Conservation (phyloP, 2,797 vertebrate genomes). For the Acanthurus tractus region DNA sequence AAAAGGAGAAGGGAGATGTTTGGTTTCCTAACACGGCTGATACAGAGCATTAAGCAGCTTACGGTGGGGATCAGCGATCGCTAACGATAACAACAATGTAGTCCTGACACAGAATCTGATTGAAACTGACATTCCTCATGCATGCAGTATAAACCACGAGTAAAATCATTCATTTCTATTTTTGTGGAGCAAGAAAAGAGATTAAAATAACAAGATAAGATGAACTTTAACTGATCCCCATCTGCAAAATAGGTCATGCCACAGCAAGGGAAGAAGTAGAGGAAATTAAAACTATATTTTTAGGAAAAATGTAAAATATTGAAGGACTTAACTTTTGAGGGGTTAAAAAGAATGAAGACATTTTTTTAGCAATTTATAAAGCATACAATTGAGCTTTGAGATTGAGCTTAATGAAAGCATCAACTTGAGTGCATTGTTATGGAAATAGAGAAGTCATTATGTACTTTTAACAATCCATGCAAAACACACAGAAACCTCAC, state of each 20-base stretch:
- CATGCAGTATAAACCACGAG: slow-evolving; percentile 26
- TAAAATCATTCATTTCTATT: slow-evolving; percentile 37
- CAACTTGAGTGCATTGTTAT: background rate
- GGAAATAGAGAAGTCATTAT: background rate
- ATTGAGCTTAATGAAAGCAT: background rate
- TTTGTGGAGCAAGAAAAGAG: slow-evolving; percentile 28
- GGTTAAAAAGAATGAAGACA: too few species aligned
- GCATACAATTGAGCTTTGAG: background rate
- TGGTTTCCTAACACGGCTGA: slow-evolving; percentile 54
- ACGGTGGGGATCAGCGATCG: slow-evolving; percentile 56
- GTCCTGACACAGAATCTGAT: slow-evolving; percentile 48
- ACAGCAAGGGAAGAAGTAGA: slow-evolving; percentile 4
- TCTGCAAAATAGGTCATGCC: slow-evolving; percentile 38
- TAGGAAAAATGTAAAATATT: background rate
- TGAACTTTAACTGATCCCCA: slow-evolving; percentile 11
- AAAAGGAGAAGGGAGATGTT: slow-evolving; percentile 15
- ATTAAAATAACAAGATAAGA: slow-evolving; percentile 30
- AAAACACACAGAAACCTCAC: too few species aligned
- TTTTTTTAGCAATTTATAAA: too few species aligned
- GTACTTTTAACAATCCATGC: background rate
- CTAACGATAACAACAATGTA: slow-evolving; percentile 55
- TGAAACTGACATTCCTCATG: slow-evolving; percentile 40
- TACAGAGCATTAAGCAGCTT: slow-evolving; percentile 75
- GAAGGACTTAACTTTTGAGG: background rate
- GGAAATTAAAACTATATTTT: background rate